A percentile compares a stretch with the other conserved stretches of the same genome.
Conservation (phyloP, 2,888 invertebrate genomes). For the Tubiluchus corallicola region DNA sequence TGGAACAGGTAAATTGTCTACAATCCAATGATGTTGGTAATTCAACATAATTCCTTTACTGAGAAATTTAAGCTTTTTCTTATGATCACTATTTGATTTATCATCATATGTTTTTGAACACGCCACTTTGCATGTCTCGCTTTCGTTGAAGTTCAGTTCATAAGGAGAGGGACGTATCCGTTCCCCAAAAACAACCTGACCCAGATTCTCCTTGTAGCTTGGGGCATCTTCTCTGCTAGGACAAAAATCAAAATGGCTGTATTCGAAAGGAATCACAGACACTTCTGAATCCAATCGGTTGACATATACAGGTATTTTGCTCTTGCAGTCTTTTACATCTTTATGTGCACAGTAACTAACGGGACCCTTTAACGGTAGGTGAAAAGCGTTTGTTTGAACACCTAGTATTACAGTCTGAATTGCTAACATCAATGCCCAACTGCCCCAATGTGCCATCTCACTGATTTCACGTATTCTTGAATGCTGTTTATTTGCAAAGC, state of each 20-base stretch:
- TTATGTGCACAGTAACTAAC: too few species aligned
- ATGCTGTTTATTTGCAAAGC: too few species aligned
- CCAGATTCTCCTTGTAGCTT: slow-evolving; percentile 89
- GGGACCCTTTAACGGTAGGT: too few species aligned
- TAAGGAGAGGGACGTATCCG: slow-evolving; percentile 86
- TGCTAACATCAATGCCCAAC: too few species aligned
- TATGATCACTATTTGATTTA: slow-evolving; percentile 39
- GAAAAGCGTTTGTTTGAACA: too few species aligned
- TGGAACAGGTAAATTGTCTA: slow-evolving; percentile 96
- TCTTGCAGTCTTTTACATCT: too few species aligned
- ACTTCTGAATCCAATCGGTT: slow-evolving; percentile 95
- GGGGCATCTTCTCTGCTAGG: slow-evolving; percentile 41
- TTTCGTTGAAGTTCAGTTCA: slow-evolving; percentile 37
- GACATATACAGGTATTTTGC: slow-evolving; percentile 36
- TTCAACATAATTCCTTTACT: slow-evolving; percentile 82
- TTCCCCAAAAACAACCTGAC: slow-evolving; percentile 98
- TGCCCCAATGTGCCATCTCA: too few species aligned
- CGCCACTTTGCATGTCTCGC: not conserved
- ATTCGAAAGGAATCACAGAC: slow-evolving; percentile 93
- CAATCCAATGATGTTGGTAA: slow-evolving; percentile 85
- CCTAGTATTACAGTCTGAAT: too few species aligned
- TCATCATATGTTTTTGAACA: slow-evolving; percentile 40
- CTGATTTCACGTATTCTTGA: too few species aligned
- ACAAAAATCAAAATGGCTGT: slow-evolving; percentile 94
- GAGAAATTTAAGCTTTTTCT: slow-evolving; percentile 54